A percentile compares a stretch with the other conserved stretches of the same genome.
phyloP scores from a whole-genome alignment of 2,888 invertebrate genomes.

The Lasioglossum leucozonium region DNA sequence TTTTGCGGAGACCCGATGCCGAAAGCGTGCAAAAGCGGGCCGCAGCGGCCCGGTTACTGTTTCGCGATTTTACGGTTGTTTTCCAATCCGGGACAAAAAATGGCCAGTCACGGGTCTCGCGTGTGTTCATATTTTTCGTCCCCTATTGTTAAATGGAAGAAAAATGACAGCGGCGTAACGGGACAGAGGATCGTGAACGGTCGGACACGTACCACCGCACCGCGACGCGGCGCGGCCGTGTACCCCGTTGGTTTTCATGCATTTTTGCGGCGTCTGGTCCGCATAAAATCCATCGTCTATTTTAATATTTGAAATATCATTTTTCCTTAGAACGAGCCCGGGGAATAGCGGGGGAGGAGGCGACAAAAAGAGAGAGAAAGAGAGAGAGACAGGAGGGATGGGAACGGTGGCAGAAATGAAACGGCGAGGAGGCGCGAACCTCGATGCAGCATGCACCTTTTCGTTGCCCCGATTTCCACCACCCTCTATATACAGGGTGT shows the following conservation, averaged over 20 bases:
- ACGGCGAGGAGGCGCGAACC: constrained; percentile 29
- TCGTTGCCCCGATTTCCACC: neutral
- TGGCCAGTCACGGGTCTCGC: neutral
- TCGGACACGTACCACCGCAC: neutral
- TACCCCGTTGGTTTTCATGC: neutral
- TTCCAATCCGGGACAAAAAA: neutral
- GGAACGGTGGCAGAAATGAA: constrained; percentile 35
- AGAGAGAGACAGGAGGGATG: neutral
- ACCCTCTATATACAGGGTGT: neutral
- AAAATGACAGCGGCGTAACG: neutral
- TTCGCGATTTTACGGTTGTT: neutral
- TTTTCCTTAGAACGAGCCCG: constrained; percentile 14
- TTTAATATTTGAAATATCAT: constrained; percentile 53
- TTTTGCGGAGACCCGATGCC: neutral
- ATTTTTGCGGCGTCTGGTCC: neutral
- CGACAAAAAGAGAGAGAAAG: too few species aligned
- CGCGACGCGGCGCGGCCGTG: neutral
- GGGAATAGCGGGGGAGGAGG: neutral
- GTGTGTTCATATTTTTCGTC: constrained; percentile 12
- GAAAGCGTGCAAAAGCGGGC: neutral
- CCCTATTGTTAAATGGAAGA: neutral
- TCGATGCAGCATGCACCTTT: neutral
- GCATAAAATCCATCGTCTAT: constrained; percentile 32
- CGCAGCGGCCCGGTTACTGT: neutral
- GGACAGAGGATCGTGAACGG: neutral